These are phyloP conservation scores for Anguilla rostrata DNA, from an alignment of 2,113 vertebrate species.

Conservation along the genomic window DNA sequence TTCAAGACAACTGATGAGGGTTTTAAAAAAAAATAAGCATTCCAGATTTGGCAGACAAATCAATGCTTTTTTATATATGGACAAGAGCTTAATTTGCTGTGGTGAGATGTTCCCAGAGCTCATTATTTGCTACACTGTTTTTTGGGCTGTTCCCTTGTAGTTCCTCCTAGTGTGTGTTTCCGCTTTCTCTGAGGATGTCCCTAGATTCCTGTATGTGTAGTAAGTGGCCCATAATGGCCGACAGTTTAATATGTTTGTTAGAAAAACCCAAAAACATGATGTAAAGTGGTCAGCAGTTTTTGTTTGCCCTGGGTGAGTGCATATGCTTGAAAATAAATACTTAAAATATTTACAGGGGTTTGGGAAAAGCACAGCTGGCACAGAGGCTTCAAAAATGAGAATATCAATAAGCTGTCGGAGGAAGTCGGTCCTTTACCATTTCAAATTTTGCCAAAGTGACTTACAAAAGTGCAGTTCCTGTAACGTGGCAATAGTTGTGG, in stretches of 20 bases:
- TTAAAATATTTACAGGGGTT: not conserved
- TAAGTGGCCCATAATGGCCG: slow-evolving; percentile 47
- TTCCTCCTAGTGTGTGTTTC: not conserved
- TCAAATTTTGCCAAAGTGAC: not conserved
- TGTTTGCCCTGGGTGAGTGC: not conserved
- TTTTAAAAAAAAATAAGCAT: not conserved
- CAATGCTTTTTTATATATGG: not conserved
- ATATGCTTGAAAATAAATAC: not conserved
- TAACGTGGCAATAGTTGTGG: too few relatives aligned
- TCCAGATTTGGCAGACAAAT: not conserved
- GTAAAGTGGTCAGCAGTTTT: slow-evolving; percentile 38
- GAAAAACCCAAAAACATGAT: slow-evolving; percentile 32
- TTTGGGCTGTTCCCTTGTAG: slow-evolving; percentile 5
- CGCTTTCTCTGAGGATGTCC: slow-evolving; percentile 40
- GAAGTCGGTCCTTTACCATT: too few relatives aligned
- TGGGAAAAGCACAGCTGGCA: not conserved
- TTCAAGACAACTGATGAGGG: not conserved
- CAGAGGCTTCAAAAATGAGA: not conserved
- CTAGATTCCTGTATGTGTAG: slow-evolving; percentile 52
- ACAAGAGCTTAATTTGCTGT: slow-evolving; percentile 54
- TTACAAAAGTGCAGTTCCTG: too few relatives aligned
- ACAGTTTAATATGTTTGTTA: slow-evolving; percentile 56
- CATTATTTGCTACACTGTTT: slow-evolving; percentile 32
- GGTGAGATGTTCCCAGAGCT: slow-evolving; percentile 41
- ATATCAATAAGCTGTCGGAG: not conserved